Evolutionary conservation across 2,797 vertebrate species (phyloP).

Genomic region (Nyctibius grandis): DNA sequence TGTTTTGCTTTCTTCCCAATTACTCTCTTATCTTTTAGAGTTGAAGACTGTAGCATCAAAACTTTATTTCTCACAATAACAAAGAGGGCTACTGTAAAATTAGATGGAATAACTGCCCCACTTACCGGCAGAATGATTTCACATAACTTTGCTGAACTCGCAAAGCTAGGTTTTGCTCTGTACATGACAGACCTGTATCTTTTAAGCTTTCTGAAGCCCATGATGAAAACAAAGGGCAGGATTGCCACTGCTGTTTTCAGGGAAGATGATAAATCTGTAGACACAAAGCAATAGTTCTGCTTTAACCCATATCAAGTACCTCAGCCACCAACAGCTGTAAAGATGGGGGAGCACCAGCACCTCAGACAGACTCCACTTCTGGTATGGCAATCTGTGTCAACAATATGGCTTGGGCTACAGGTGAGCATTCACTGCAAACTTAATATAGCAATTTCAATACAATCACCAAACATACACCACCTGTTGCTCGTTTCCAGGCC

Average conservation of each 20-base stretch:
- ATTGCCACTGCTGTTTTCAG: background rate
- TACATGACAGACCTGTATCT: accelerated
- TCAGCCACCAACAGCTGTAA: background rate
- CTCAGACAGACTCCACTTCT: background rate
- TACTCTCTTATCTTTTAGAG: background rate
- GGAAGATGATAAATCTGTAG: background rate
- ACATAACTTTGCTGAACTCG: background rate
- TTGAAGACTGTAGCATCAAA: background rate
- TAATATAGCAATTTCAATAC: accelerated
- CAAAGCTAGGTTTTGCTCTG: background rate
- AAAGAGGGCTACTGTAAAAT: background rate
- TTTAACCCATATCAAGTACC: background rate
- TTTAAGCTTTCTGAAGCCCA: background rate
- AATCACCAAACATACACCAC: accelerated
- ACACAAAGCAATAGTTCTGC: background rate
- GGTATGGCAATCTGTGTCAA: background rate
- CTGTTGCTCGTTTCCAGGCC: background rate
- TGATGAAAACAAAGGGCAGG: background rate
- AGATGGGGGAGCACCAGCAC: background rate
- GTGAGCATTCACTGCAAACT: accelerated
- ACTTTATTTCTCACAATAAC: background rate
- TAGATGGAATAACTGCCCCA: background rate
- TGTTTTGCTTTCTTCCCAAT: background rate
- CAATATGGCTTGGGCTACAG: background rate
- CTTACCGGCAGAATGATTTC: background rate